Evolutionary conservation across 2,888 invertebrate species (phyloP).

Genomic region (Phengaris arion): DNA sequence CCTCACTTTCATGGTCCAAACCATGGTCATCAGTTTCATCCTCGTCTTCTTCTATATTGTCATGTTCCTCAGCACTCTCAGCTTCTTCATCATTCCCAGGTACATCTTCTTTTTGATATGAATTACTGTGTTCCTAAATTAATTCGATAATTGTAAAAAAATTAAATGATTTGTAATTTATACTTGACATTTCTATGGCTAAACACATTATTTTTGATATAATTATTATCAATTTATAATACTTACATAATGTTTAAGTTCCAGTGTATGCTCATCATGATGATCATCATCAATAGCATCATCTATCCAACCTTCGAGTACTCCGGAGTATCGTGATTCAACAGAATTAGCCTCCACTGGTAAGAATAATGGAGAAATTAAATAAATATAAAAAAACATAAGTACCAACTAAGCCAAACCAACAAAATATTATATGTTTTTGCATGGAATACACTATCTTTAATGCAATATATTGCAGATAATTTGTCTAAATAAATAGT

Average conservation of each 20-base stretch:
- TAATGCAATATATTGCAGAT: too few species aligned
- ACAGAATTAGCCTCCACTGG: conserved; percentile 72
- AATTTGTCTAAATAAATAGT: too few species aligned
- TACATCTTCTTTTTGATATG: conserved; percentile 8
- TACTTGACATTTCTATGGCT: neutral
- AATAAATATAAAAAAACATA: neutral
- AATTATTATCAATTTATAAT: neutral
- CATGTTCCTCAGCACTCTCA: conserved; percentile 45
- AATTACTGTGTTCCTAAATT: conserved; percentile 41
- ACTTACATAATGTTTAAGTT: conserved; percentile 74
- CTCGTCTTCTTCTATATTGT: conserved; percentile 45
- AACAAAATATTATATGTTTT: too few species aligned
- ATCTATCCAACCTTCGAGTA: conserved; percentile 89
- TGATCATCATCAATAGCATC: conserved; percentile 76
- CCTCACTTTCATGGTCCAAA: conserved; percentile 44
- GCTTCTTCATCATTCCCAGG: conserved; percentile 52
- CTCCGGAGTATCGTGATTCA: conserved; percentile 85
- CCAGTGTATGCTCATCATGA: conserved; percentile 75
- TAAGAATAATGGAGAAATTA: conserved; percentile 35
- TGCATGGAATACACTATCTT: too few species aligned
- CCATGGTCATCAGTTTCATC: conserved; percentile 45
- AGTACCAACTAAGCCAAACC: too few species aligned
- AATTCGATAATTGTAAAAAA: conserved; percentile 12
- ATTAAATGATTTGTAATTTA: neutral
- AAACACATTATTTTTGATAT: neutral